These are phyloP conservation scores for Propithecus deckenii DNA, from an alignment of 2,797 vertebrate genomes.

Conservation along the genomic window DNA sequence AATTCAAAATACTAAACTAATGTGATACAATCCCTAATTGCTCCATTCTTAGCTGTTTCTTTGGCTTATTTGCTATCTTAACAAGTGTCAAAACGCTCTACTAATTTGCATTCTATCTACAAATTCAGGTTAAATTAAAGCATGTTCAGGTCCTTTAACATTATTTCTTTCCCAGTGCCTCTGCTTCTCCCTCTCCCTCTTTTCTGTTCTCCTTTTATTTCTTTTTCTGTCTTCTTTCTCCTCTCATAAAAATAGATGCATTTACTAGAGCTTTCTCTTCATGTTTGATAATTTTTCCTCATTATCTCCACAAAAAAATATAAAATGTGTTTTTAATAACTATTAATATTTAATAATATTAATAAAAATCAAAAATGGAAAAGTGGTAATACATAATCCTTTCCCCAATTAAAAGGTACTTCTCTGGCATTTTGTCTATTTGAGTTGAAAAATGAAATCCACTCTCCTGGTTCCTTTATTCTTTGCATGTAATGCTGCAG, in stretches of 20 bases:
- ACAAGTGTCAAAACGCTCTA: background rate
- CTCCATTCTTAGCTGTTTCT: background rate
- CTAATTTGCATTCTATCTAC: background rate
- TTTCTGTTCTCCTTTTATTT: background rate
- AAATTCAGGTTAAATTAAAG: background rate
- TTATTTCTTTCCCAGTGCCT: background rate
- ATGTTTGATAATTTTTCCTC: background rate
- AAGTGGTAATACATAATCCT: background rate
- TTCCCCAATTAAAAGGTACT: background rate
- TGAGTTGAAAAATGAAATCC: slow-evolving; percentile 18
- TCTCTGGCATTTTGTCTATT: background rate
- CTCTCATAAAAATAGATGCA: background rate
- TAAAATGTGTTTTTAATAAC: background rate
- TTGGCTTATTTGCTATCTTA: background rate
- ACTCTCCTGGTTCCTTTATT: background rate
- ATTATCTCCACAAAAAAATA: background rate
- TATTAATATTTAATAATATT: background rate
- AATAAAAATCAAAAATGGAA: background rate
- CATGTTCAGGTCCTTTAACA: background rate
- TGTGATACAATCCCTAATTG: background rate
- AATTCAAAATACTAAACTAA: background rate
- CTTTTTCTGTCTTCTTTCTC: background rate
- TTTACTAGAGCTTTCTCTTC: background rate
- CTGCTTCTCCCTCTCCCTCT: background rate
- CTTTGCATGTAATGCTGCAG: background rate